These are phyloP conservation scores for Fulmarus glacialis DNA, from an alignment of 2,113 vertebrate species.

Conservation along the genomic window DNA sequence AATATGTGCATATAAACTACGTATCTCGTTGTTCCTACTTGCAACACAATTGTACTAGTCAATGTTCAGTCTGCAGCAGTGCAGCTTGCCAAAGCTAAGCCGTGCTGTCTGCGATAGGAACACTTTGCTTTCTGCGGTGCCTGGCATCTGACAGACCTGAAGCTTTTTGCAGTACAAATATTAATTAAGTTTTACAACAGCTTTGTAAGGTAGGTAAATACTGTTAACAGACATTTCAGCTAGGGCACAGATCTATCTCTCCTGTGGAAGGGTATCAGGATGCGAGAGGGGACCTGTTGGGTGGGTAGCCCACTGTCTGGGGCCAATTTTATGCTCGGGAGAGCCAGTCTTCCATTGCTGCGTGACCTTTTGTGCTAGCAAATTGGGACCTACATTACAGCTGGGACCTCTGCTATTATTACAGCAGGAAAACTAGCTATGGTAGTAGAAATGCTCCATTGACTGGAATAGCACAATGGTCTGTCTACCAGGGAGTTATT, in stretches of 20 bases:
- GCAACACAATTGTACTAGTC: background rate
- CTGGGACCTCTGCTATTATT: background rate
- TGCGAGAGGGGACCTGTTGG: fast-evolving
- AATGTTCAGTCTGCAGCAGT: background rate
- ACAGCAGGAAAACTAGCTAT: background rate
- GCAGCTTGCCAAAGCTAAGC: background rate
- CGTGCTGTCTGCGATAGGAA: background rate
- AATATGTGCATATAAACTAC: background rate
- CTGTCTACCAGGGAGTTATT: background rate
- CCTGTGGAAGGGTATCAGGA: too few species aligned
- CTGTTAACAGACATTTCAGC: background rate
- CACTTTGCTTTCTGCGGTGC: background rate
- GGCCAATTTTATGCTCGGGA: background rate
- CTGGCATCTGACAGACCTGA: background rate
- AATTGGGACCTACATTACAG: background rate
- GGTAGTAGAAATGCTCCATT: background rate
- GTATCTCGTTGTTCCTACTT: background rate
- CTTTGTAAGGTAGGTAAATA: background rate
- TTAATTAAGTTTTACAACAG: background rate
- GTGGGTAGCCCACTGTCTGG: background rate
- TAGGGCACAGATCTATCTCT: background rate
- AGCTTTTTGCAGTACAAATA: background rate
- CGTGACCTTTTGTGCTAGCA: background rate
- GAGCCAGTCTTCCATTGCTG: background rate
- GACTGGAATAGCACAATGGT: background rate